Evolutionary conservation across 2,113 vertebrate species (phyloP).

Genomic region (Rhizomys pruinosus): DNA sequence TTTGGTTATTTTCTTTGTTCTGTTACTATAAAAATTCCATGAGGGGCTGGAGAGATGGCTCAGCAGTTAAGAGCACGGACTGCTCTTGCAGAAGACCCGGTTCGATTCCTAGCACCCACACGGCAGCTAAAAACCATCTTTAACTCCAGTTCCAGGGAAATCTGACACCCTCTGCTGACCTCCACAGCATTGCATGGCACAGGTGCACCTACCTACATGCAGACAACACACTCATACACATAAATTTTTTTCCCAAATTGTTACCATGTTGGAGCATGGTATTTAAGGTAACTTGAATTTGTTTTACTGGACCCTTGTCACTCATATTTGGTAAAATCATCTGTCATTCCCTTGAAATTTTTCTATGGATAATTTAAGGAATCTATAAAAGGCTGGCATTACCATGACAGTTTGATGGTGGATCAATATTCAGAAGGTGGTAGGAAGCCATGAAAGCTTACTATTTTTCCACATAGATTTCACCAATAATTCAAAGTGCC

Average conservation of each 20-base stretch:
- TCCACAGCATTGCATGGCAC: no score
- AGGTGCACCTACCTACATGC: no score
- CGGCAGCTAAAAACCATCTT: no score
- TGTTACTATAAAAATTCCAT: background rate
- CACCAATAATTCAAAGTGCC: background rate
- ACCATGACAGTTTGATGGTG: background rate
- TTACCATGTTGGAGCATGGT: background rate
- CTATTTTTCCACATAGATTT: background rate
- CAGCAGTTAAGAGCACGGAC: no score
- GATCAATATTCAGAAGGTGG: background rate
- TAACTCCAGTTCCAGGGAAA: no score
- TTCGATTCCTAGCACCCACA: no score
- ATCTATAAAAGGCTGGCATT: slow-evolving; percentile 9
- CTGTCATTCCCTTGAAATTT: background rate
- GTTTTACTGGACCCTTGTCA: background rate
- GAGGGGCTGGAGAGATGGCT: no score
- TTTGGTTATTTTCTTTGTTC: background rate
- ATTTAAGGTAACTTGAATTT: background rate
- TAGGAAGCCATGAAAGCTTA: background rate
- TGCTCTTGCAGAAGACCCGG: no score
- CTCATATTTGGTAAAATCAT: background rate
- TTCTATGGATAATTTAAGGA: background rate
- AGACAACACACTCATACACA: no score
- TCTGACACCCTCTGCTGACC: no score
- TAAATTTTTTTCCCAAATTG: no score